Base-by-base conservation (phyloP, 2,113 vertebrate genomes). In the Pycnonotus jocosus region DNA sequence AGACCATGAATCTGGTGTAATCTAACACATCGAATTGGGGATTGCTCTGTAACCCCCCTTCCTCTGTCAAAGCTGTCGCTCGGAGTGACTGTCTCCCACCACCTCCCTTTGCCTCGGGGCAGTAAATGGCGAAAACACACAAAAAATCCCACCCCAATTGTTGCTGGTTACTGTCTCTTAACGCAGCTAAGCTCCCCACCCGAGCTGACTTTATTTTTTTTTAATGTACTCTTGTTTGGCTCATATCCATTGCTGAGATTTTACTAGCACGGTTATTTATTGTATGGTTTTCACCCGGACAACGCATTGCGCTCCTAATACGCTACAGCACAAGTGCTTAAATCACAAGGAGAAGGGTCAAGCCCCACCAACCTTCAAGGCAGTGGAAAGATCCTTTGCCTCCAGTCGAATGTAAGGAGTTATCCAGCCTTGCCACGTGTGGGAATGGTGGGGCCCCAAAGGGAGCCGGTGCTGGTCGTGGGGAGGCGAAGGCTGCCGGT, bases 191-290 rank as follows among this genome's bases (percentile, higher is more conserved):
- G 94, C 83, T 96, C 93, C 57, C 88, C 84, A 93, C 74, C 50
- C 13, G 45, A 90, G 95, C 89, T 95, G 82, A 92, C 93, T 62
- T 79, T 88, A 70, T 51, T 50, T 54, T 77, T 31, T 40, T 65
- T 42, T 42, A 4, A 91, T 65, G 95, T 96, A 87, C 95, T 93
- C 42, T 96, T 81, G 65, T 96, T 92, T 81, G 66, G 86, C 96
- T 97, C 94, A 37, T 80, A 80, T 57, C 94, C 96, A 82, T 86
- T 60, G 95, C 95, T 87, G 94, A 94, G 92, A 90, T 97, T 97
- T 97, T 97, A 96, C 95, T 97, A 97, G 95, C 96, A 95, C 77
- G 74, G 45, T 97, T 95, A 96, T 97, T 92, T 95, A 95, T 92
- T 91, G 94, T 97, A 92, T 76, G 96, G 91, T 96, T 96, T 96